A percentile compares a stretch with the other conserved stretches of the same genome.
Conservation (phyloP, 2,797 vertebrate genomes). For the Neosilurus hyrtlii region DNA sequence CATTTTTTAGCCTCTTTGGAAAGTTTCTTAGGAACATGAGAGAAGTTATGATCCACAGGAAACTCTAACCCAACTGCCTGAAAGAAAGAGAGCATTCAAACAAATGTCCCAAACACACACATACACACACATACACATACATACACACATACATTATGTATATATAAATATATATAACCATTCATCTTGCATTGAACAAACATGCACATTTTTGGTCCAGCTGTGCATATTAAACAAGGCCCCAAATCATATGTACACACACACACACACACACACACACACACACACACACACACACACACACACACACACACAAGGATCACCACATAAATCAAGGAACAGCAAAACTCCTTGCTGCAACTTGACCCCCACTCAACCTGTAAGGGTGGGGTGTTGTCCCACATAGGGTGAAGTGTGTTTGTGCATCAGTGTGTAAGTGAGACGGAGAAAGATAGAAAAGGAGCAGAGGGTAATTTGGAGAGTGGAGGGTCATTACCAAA, state of each 20-base stretch:
- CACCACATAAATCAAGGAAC: slow-evolving; percentile 18
- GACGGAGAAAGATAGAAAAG: neutral
- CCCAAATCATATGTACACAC: neutral
- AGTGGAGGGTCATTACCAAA: slow-evolving; percentile 36
- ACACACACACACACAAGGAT: neutral
- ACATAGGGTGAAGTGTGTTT: slow-evolving; percentile 28
- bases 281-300: neutral
- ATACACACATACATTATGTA: neutral
- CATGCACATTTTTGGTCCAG: slow-evolving; percentile 17
- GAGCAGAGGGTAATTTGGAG: neutral
- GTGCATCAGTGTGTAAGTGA: slow-evolving; percentile 11
- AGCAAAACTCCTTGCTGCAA: slow-evolving; percentile 20
- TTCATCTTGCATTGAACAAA: slow-evolving; percentile 20
- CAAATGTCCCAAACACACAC: slow-evolving; percentile 42
- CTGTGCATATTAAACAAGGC: neutral
- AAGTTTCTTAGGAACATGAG: slow-evolving; percentile 82
- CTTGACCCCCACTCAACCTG: slow-evolving; percentile 30
- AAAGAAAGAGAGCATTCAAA: slow-evolving; percentile 73
- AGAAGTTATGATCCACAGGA: slow-evolving; percentile 78
- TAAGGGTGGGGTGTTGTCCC: slow-evolving; percentile 30
- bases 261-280: neutral
- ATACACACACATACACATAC: neutral
- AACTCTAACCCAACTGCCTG: slow-evolving; percentile 71
- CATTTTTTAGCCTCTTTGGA: slow-evolving; percentile 77
- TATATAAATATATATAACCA: too few species aligned